phyloP scores from a whole-genome alignment of 2,888 invertebrate genomes.

The Phalangium opilio region DNA sequence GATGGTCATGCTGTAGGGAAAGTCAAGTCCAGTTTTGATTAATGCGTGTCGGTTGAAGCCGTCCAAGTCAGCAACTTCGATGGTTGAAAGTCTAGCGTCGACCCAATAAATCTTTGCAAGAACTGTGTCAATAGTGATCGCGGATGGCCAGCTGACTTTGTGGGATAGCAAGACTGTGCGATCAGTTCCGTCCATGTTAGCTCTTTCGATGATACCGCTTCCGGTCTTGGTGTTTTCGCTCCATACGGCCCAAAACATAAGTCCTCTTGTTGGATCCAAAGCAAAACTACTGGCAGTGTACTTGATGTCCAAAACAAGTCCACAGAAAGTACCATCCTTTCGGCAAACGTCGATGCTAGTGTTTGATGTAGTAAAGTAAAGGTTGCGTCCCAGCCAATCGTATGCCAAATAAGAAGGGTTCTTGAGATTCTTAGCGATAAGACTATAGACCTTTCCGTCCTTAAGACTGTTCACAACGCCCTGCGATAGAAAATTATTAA shows the following conservation, averaged over 20 bases:
- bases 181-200: conserved; percentile 68
- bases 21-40: conserved; percentile 37
- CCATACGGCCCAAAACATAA: conserved; percentile 88
- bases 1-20: conserved; percentile 67
- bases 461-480: conserved; percentile 8
- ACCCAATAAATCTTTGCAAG: conserved; percentile 40
- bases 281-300: conserved; percentile 35
- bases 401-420: conserved; percentile 18
- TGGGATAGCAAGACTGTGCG: conserved; percentile 44
- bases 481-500: conserved; percentile 2
- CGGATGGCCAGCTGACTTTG: conserved; percentile 54
- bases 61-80: conserved; percentile 57
- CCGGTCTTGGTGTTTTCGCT: conserved; percentile 32
- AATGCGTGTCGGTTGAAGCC: conserved; percentile 39
- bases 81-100: conserved; percentile 52
- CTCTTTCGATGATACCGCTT: conserved; percentile 52
- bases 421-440: conserved; percentile 5
- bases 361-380: conserved; percentile 62
- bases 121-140: conserved; percentile 43
- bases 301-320: conserved; percentile 27
- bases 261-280: conserved; percentile 44
- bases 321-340: conserved; percentile 41
- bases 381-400: conserved; percentile 44
- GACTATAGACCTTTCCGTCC: neutral
- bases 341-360: conserved; percentile 56